Evolutionary conservation across 92 coral and sea anemone genomes (phyloP).

Genomic region (Palythoa caribaeorum): DNA sequence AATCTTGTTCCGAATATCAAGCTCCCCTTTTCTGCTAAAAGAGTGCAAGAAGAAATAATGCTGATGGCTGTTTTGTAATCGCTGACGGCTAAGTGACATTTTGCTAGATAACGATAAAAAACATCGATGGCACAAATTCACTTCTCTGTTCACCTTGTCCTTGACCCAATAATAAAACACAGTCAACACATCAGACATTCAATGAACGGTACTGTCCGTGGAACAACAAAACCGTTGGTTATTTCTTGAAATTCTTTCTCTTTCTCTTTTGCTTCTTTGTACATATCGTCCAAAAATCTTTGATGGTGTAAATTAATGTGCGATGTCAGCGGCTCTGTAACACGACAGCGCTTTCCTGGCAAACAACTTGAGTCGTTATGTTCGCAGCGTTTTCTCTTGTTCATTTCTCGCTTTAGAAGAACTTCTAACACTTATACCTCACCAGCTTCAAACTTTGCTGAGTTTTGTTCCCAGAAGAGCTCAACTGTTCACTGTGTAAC

Average conservation of each 20-base stretch:
- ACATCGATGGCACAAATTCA: conserved; percentile 20
- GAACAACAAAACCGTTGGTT: not conserved
- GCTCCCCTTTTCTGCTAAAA: not conserved
- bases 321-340: not conserved
- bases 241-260: conserved; percentile 4
- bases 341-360: conserved; percentile 6
- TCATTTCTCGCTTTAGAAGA: not conserved
- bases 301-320: not conserved
- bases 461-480: not conserved
- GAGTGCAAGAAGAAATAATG: conserved; percentile 3
- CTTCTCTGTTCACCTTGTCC: not conserved
- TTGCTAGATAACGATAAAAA: conserved; percentile 19
- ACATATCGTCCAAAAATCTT: conserved; percentile 3
- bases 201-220: not conserved
- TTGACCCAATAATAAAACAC: not conserved
- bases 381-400: conserved; percentile 7
- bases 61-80: conserved; percentile 5
- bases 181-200: conserved; percentile 6
- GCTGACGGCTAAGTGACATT: conserved; percentile 18
- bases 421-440: not conserved
- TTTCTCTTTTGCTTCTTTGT: not conserved
- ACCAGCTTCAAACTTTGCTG: not conserved
- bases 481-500: not conserved
- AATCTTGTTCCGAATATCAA: not conserved
- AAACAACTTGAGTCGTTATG: not conserved